These are phyloP conservation scores for Drosophila nigritarsus DNA, from an alignment of 2,888 invertebrate genomes.

Conservation along the genomic window DNA sequence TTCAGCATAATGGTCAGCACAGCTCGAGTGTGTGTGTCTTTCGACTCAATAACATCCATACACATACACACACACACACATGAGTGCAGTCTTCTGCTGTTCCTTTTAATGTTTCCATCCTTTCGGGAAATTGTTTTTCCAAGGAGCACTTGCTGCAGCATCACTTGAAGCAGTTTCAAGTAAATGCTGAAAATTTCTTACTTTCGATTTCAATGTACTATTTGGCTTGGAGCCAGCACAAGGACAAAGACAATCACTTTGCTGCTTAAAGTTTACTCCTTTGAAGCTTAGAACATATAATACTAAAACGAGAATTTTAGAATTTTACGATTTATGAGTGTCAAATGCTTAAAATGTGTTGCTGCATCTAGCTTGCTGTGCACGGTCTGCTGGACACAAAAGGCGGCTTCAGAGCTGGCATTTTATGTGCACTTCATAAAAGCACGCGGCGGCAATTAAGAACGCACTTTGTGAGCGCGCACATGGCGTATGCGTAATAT, in stretches of 20 bases:
- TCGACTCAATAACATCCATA: conserved; percentile 10
- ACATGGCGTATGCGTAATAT: conserved; percentile 72
- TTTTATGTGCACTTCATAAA: conserved; percentile 65
- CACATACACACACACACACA: neutral
- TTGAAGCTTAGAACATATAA: conserved; percentile 4
- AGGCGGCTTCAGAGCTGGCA: conserved; percentile 15
- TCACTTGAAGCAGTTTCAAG: conserved; percentile 36
- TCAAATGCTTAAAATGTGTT: conserved; percentile 11
- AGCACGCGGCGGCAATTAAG: conserved; percentile 68
- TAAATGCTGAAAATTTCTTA: conserved; percentile 55
- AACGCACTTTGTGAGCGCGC: conserved; percentile 47
- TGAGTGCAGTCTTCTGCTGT: neutral
- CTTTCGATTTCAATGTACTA: conserved; percentile 47
- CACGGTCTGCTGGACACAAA: conserved; percentile 11
- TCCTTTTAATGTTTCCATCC: conserved; percentile 60
- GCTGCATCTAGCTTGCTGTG: conserved; percentile 26
- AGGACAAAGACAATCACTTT: neutral
- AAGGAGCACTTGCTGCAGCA: conserved; percentile 20
- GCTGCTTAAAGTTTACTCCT: conserved; percentile 24
- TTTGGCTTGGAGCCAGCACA: conserved; percentile 33
- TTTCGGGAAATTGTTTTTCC: conserved; percentile 50
- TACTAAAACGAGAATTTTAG: conserved; percentile 5
- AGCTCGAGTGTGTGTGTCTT: conserved; percentile 6
- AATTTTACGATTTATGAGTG: conserved; percentile 34
- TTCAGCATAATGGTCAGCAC: conserved; percentile 52